phyloP scores from a whole-genome alignment of 2,113 vertebrate genomes.

The Chaetura pelagica region DNA sequence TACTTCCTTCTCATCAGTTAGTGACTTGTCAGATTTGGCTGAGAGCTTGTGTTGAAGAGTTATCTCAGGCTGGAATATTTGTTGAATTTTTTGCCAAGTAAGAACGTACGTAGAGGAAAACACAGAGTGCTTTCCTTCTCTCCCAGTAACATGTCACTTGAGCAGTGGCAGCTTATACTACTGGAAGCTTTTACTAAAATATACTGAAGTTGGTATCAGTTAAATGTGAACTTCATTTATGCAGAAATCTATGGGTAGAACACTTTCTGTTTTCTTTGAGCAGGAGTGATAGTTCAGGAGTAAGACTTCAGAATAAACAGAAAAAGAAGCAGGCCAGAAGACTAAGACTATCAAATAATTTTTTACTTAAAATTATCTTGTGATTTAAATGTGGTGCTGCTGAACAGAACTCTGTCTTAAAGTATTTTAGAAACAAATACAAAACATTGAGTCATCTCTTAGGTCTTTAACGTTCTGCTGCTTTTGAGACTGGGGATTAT shows the following conservation, averaged over 20 bases:
- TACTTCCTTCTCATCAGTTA: background rate
- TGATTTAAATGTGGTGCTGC: background rate
- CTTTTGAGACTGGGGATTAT: constrained; percentile 60
- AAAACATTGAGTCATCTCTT: background rate
- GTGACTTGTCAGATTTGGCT: background rate
- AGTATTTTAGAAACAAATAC: background rate
- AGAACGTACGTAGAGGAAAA: background rate
- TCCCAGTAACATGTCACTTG: background rate
- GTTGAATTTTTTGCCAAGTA: background rate
- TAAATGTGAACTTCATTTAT: background rate
- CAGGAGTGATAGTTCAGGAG: background rate
- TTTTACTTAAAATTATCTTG: background rate
- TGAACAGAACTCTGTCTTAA: background rate
- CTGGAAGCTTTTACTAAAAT: background rate
- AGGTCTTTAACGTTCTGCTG: constrained; percentile 75
- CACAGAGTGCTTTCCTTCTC: background rate
- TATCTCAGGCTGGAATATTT: background rate
- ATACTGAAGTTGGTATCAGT: background rate
- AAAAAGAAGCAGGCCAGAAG: background rate
- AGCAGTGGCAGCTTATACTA: background rate
- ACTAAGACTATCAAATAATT: background rate
- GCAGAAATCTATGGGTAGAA: background rate
- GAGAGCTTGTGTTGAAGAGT: background rate
- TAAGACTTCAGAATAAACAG: background rate
- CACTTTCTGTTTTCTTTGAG: background rate